These are phyloP conservation scores for Formicarius rufipectus DNA, from an alignment of 2,113 vertebrate species.

Conservation along the genomic window DNA sequence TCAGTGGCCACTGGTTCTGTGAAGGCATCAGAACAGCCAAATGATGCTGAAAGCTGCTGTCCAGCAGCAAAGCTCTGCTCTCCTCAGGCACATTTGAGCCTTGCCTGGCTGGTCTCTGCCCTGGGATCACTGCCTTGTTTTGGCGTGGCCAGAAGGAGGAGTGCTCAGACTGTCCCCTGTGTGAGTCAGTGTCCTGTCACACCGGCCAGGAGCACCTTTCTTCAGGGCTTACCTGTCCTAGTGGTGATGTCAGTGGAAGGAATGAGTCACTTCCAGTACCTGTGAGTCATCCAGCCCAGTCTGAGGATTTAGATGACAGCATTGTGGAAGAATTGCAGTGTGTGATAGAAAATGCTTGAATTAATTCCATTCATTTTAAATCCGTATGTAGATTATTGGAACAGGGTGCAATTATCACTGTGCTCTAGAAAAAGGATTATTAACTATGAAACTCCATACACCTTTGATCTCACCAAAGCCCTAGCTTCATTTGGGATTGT, in stretches of 20 bases:
- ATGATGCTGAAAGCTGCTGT: background rate
- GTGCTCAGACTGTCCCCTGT: fast-evolving
- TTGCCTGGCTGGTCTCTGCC: background rate
- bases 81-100: background rate
- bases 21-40: background rate
- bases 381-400: background rate
- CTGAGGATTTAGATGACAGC: background rate
- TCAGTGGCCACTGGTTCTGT: background rate
- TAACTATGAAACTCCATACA: background rate
- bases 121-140: fast-evolving
- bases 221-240: background rate
- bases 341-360: background rate
- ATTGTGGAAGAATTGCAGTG: background rate
- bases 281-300: background rate
- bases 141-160: background rate
- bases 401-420: background rate
- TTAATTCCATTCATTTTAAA: background rate
- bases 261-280: conserved; percentile 17
- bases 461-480: background rate
- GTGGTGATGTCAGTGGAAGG: conserved; percentile 38
- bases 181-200: background rate
- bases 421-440: background rate
- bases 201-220: conserved; percentile 12
- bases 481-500: background rate
- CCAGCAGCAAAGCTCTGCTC: background rate